These are phyloP conservation scores for Misgurnus mizolepis DNA, from an alignment of 2,113 vertebrate genomes.

Conservation along the genomic window DNA sequence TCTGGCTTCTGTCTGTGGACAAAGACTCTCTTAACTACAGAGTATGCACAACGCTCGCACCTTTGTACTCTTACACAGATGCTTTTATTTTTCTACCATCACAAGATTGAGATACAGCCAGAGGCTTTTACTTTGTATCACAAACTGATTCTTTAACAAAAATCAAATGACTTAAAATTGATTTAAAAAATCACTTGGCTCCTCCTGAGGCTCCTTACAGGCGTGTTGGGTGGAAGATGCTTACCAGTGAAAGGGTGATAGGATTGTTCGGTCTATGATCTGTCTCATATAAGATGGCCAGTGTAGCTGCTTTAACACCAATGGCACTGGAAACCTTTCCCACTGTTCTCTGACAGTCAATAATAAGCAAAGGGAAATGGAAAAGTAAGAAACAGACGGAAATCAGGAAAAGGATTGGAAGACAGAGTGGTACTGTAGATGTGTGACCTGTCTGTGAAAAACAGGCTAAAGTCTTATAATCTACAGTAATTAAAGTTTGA, in stretches of 20 bases:
- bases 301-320: slow-evolving; percentile 89
- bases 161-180: background rate
- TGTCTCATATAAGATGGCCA: slow-evolving; percentile 94
- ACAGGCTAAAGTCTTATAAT: no score
- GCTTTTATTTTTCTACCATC: background rate
- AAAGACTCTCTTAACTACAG: slow-evolving; percentile 23
- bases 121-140: background rate
- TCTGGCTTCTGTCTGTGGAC: slow-evolving; percentile 46
- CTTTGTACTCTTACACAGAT: background rate
- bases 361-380: background rate
- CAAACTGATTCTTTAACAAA: background rate
- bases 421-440: background rate
- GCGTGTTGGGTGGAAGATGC: slow-evolving; percentile 54
- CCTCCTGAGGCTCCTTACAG: background rate
- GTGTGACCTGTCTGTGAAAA: no score
- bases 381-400: background rate
- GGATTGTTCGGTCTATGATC: slow-evolving; percentile 89
- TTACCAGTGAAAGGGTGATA: slow-evolving; percentile 82
- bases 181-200: background rate
- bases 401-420: background rate
- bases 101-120: slow-evolving; percentile 5
- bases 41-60: background rate
- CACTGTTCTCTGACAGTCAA: slow-evolving; percentile 82
- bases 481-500: no score
- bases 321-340: slow-evolving; percentile 89